Base-by-base conservation (phyloP, 2,113 vertebrate species). In the Chiloscyllium plagiosum region DNA sequence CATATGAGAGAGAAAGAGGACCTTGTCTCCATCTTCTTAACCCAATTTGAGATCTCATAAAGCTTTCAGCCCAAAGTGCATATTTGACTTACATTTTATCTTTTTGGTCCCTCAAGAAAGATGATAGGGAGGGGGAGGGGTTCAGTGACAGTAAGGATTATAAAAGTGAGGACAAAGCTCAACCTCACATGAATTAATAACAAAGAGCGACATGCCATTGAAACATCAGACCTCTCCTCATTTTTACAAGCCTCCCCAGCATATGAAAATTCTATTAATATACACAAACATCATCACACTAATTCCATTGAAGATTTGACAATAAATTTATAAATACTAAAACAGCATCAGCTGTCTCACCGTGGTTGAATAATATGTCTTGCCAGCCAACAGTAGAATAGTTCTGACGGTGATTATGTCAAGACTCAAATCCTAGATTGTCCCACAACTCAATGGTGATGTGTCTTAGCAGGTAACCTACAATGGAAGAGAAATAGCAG, bases 391-490 rank as follows among this genome's bases (percentile, higher is more conserved):
- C 72, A 26, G 19, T 22, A 95, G 42, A 52, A 50, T 13, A 76
- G 22, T 37, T 95, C 26, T 95, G 94, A 29, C 15, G 72, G 29
- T 33, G 68, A 52, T 95, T 47, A 95, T 72, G 42, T 42, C 94
- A 95, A 95, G 42, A 22, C 72, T 72, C 94, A 50, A 70, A 52
- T 50, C 42, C 69, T 47, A 52, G 94, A 72, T 19, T 26, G 29
- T 50, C 24, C 37, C 68, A 72, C 69, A 94, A 29, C 66, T 76
- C 12, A 33, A 95, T 50, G 94, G 24, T 50, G 68, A 24, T 95
- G 24, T 26, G 69, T 52, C 94, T 50, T 95, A 33, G 94, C 68
- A 72, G 52, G 94, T 33, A 95, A 95, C 47, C 94, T 95, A 47
- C 42, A 95, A 33, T 50, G 42, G 66, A 70, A 95, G 37, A 94